Evolutionary conservation across 30 jellyfish, hydroid and myxozoan species (phyloP).

Genomic region (Chrysaora quinquecirrha): DNA sequence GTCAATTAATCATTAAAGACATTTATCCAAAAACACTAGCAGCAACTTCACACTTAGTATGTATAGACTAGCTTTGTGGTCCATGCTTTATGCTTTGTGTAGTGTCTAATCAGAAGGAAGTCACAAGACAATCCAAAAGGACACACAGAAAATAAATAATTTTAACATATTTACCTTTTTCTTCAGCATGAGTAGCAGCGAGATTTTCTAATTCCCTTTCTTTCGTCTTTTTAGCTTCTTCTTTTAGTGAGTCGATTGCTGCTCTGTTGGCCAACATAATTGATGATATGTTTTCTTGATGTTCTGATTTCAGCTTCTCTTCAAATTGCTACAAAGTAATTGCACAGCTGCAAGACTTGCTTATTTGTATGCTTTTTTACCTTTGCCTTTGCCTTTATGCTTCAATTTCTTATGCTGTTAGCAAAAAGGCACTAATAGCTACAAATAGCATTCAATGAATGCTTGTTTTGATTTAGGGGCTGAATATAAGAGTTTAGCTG

Average conservation of each 20-base stretch:
- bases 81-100: too few relatives aligned
- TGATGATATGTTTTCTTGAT: constrained; percentile 45
- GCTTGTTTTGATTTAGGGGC: neutral
- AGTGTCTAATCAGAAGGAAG: too few relatives aligned
- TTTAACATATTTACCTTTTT: too few relatives aligned
- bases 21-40: too few relatives aligned
- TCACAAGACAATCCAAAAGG: too few relatives aligned
- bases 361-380: neutral
- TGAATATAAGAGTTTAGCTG: neutral
- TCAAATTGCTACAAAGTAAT: constrained; percentile 27
- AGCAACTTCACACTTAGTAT: too few relatives aligned
- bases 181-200: constrained; percentile 47
- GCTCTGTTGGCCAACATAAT: constrained; percentile 63
- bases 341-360: neutral
- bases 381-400: neutral
- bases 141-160: too few relatives aligned
- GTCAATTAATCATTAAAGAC: too few relatives aligned
- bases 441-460: neutral
- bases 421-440: neutral
- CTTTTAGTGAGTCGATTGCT: constrained; percentile 63
- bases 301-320: constrained; percentile 52
- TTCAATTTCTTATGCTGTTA: neutral
- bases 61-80: too few relatives aligned
- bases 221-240: constrained; percentile 25
- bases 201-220: constrained; percentile 47